Base-by-base conservation (phyloP, 2,113 vertebrate genomes). In the Taurulus bubalis region DNA sequence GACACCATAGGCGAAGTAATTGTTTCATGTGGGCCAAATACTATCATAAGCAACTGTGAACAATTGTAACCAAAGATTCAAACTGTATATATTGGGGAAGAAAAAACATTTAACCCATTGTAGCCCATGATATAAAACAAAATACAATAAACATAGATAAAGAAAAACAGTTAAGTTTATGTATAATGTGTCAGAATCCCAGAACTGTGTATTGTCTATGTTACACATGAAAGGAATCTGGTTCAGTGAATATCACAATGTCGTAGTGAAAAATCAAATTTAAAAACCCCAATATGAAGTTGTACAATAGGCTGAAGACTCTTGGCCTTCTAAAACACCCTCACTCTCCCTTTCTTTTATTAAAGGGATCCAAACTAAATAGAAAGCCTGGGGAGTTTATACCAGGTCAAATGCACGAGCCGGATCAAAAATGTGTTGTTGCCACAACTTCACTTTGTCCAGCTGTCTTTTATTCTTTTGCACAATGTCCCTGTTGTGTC, bases 301-400 rank as follows among this genome's bases (percentile, higher is more conserved):
- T 62, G 60, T 49, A 14, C 20, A 14, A 47, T 9, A 49, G n/a
- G 32, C 36, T 49, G 47, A 59, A 53, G 51, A 24, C 30, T 56
- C 11, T 55, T 22, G 4, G n/a, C 14, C 40, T 30, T 6, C 26
- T 36, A 10, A 83, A 85, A 4, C 68, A 68, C 28, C 30, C 67
- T 24, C 5, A 40, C 62, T 24, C 3, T 40, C 24, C 14, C 53
- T 24, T 51, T 72, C 58, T 59, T 75, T 80, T 72, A 24, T 71
- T 10, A 49, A 67, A 71, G 26, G n/a, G 34, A 79, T 87, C 86
- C 86, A 92, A 88, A 70, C 60, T 69, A 89, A 91, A 92, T 70
- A 89, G 58, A 79, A 68, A 78, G 66, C 65, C 80, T 64, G 77
- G 30, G 53, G 75, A 77, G 82, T 83, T 88, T 74, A 75, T 51